phyloP scores from a whole-genome alignment of 2,888 invertebrate species.

The Myathropa florea region DNA sequence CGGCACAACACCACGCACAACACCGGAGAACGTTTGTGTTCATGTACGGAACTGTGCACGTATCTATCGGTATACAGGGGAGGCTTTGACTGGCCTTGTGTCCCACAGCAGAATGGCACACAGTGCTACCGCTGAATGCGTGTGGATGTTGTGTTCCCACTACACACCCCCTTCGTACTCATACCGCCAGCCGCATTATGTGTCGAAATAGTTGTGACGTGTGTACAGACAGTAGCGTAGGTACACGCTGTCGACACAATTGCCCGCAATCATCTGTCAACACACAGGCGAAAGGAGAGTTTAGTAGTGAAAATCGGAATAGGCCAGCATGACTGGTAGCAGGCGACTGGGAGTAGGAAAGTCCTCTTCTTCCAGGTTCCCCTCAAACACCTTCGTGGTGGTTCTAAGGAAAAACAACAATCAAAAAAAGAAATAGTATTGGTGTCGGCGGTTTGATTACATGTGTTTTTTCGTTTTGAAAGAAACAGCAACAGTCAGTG shows the following conservation, averaged over 20 bases:
- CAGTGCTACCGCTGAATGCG: neutral
- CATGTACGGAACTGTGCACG: neutral
- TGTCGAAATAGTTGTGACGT: slow-evolving; percentile 49
- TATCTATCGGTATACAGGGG: neutral
- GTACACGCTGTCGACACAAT: slow-evolving; percentile 32
- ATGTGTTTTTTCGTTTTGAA: neutral
- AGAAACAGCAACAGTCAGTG: neutral
- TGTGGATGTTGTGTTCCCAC: slow-evolving; percentile 13
- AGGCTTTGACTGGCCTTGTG: neutral
- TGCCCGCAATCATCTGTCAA: slow-evolving; percentile 12
- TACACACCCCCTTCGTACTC: slow-evolving; percentile 15
- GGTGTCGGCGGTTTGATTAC: slow-evolving; percentile 15
- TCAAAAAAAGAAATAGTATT: slow-evolving; percentile 16
- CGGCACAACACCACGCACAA: neutral
- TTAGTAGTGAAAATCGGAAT: slow-evolving; percentile 60
- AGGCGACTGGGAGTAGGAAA: neutral
- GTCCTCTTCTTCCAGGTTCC: neutral
- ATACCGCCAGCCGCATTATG: slow-evolving; percentile 4
- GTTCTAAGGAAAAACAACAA: neutral
- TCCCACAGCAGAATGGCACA: neutral
- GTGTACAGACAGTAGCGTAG: slow-evolving; percentile 42
- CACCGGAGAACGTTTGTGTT: neutral
- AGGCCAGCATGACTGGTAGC: slow-evolving; percentile 47
- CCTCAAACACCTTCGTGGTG: neutral
- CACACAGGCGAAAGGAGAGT: slow-evolving; percentile 60